Percentiles rank a stretch among this genome's conserved stretches.
Conservation (phyloP, 2,888 invertebrate species). For the Epistrophella euchroma region DNA sequence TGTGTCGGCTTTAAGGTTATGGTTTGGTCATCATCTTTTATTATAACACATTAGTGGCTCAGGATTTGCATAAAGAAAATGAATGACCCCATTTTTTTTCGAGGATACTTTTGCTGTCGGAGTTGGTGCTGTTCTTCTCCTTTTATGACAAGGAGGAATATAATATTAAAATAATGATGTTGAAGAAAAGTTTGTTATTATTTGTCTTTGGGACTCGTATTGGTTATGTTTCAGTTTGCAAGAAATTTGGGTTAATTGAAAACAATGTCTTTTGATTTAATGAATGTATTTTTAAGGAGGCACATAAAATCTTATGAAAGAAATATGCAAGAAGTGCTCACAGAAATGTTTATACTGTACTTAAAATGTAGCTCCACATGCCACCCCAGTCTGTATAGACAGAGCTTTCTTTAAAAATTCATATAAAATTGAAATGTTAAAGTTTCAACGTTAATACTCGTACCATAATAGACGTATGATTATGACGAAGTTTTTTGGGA, state of each 20-base stretch:
- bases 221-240: constrained; percentile 12
- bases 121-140: not conserved
- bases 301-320: not conserved
- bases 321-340: not conserved
- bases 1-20: constrained; percentile 19
- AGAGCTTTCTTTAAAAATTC: too few species aligned
- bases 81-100: constrained; percentile 53
- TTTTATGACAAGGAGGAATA: constrained; percentile 30
- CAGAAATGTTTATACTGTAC: not conserved
- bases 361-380: too few species aligned
- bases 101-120: not conserved
- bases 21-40: constrained; percentile 62
- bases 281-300: constrained; percentile 12
- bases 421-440: too few species aligned
- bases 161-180: constrained; percentile 43
- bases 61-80: constrained; percentile 60
- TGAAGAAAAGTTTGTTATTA: constrained; percentile 35
- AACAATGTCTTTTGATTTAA: constrained; percentile 18
- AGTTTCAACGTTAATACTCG: too few species aligned
- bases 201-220: constrained; percentile 26
- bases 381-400: too few species aligned
- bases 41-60: constrained; percentile 68
- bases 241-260: constrained; percentile 9
- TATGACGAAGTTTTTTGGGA: too few species aligned
- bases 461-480: too few species aligned